Evolutionary conservation across 2,888 invertebrate genomes (phyloP).

Genomic region (Diarsia brunnea): DNA sequence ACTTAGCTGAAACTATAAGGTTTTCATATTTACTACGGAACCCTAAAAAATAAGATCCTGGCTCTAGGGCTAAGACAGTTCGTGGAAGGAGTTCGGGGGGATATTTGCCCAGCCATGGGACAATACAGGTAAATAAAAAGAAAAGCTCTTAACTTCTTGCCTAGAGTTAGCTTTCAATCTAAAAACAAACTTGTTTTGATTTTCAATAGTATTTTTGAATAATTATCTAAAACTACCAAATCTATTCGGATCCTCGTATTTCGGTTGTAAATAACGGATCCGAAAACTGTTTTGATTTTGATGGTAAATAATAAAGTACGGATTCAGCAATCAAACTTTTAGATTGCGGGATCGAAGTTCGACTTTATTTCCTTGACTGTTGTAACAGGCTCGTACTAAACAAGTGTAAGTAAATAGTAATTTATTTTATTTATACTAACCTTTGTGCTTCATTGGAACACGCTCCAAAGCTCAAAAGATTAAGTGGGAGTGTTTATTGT

Average conservation of each 20-base stretch:
- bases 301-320: slow-evolving; percentile 4
- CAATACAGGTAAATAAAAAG: neutral
- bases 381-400: slow-evolving; percentile 33
- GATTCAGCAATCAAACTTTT: slow-evolving; percentile 36
- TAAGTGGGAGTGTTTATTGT: slow-evolving; percentile 36
- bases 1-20: too few relatives aligned
- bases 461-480: slow-evolving; percentile 42
- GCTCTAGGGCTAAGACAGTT: too few relatives aligned
- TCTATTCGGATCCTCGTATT: neutral
- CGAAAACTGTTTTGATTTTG: neutral
- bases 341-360: slow-evolving; percentile 15
- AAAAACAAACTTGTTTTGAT: neutral
- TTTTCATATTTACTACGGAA: too few relatives aligned
- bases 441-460: slow-evolving; percentile 37
- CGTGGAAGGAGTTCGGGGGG: too few relatives aligned
- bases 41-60: neutral
- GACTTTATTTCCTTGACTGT: slow-evolving; percentile 24
- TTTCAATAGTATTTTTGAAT: neutral
- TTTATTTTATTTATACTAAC: slow-evolving; percentile 44
- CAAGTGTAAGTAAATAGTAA: slow-evolving; percentile 45
- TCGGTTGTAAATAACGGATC: neutral
- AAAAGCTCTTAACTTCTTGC: neutral
- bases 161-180: neutral
- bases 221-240: neutral
- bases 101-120: neutral